These are phyloP conservation scores for Falco concolor DNA, from an alignment of 2,797 vertebrate species.

Conservation along the genomic window DNA sequence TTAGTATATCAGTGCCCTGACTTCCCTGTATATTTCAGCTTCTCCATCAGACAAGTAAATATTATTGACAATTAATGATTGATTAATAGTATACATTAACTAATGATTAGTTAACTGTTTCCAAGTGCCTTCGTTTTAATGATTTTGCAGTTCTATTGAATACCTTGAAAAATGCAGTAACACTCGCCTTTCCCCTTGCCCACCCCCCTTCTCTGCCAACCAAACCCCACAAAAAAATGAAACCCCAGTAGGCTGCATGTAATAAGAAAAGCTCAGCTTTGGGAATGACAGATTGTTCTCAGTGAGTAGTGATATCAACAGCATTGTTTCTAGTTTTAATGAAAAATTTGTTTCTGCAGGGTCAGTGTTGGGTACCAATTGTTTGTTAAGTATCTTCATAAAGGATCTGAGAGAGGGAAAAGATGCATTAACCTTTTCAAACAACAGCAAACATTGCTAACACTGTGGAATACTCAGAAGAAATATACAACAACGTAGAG, in stretches of 20 bases:
- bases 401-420: neutral
- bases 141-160: neutral
- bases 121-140: neutral
- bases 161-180: neutral
- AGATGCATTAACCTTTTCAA: neutral
- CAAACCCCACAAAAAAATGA: neutral
- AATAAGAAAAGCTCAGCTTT: neutral
- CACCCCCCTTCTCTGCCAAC: no score
- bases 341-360: neutral
- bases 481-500: neutral
- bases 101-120: neutral
- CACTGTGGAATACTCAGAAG: neutral
- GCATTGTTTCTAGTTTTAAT: neutral
- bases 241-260: neutral
- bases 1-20: neutral
- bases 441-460: neutral
- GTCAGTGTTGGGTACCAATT: neutral
- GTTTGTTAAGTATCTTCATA: neutral
- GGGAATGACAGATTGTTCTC: neutral
- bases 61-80: neutral
- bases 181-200: rapidly evolving
- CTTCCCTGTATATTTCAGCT: neutral
- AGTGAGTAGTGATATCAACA: neutral
- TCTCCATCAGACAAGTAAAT: neutral
- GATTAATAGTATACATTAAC: no score